Conservation (phyloP, 2,888 invertebrate genomes). For the Aleiodes alternator region DNA sequence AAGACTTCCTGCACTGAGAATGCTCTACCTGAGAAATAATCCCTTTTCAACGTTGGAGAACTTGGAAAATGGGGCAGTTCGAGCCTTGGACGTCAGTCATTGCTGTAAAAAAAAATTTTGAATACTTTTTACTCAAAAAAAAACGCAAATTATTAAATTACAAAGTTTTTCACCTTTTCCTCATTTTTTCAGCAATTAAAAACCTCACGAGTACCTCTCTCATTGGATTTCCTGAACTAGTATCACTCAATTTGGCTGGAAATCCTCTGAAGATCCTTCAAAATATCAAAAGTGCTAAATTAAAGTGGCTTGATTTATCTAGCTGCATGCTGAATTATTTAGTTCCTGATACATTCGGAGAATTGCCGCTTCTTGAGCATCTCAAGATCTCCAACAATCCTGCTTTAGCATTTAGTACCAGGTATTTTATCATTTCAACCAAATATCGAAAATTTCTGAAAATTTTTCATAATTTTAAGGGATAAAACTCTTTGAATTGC, state of each 20-base stretch:
- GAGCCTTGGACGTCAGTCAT: constrained; percentile 79
- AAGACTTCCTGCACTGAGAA: constrained; percentile 76
- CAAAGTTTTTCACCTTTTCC: not conserved
- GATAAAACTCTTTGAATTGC: too few species aligned
- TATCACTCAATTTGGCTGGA: constrained; percentile 81
- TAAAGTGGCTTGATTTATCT: constrained; percentile 69
- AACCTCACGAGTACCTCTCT: constrained; percentile 82
- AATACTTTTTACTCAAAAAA: constrained; percentile 20
- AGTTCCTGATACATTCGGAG: constrained; percentile 63
- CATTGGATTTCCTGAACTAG: constrained; percentile 79
- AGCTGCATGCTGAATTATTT: constrained; percentile 68
- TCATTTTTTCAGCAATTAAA: constrained; percentile 72
- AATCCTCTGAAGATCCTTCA: constrained; percentile 76
- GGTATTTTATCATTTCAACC: constrained; percentile 55
- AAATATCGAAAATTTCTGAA: too few species aligned
- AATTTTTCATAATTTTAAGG: too few species aligned
- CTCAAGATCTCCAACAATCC: constrained; percentile 69
- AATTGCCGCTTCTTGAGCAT: constrained; percentile 67
- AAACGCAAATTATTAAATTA: not conserved
- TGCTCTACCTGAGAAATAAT: constrained; percentile 82
- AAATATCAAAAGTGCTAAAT: constrained; percentile 62
- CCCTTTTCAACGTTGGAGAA: constrained; percentile 78
- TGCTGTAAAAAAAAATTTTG: constrained; percentile 75
- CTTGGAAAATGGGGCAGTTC: constrained; percentile 79
- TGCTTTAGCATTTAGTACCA: constrained; percentile 65